A percentile compares a stretch with the other conserved stretches of the same genome.
Conservation (phyloP, 1,140 invertebrate species). For the Conus ventricosus region DNA sequence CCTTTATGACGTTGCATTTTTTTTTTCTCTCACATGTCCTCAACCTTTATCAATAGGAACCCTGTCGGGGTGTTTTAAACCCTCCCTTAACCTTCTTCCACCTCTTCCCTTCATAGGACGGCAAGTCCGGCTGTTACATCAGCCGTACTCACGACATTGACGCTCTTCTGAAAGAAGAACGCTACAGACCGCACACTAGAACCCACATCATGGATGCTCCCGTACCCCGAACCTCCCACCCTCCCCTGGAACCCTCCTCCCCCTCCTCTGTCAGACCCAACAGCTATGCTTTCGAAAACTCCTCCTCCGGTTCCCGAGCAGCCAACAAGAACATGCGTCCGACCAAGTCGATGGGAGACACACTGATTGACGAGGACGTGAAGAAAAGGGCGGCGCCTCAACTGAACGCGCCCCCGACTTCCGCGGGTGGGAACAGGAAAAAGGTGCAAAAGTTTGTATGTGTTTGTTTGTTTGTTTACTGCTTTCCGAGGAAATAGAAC, state of each 20-base stretch:
- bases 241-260: slow-evolving; percentile 60
- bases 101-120: slow-evolving; percentile 16
- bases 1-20: not conserved
- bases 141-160: slow-evolving; percentile 68
- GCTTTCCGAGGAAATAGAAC: no score
- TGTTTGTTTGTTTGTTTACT: no score
- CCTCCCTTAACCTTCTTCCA: not conserved
- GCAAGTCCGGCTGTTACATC: slow-evolving; percentile 57
- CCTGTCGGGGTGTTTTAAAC: no score
- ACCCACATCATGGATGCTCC: slow-evolving; percentile 65
- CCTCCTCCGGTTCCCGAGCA: not conserved
- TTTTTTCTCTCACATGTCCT: not conserved
- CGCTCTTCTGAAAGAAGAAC: slow-evolving; percentile 53
- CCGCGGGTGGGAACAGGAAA: slow-evolving; percentile 29
- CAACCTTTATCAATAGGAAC: no score
- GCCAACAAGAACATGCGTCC: slow-evolving; percentile 29
- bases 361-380: slow-evolving; percentile 61
- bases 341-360: slow-evolving; percentile 58
- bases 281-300: slow-evolving; percentile 52
- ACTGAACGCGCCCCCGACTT: slow-evolving; percentile 37
- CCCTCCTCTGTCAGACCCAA: slow-evolving; percentile 43
- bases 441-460: not conserved
- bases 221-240: slow-evolving; percentile 61
- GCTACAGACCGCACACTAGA: slow-evolving; percentile 42
- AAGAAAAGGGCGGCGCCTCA: slow-evolving; percentile 31